Conservation (phyloP, 2,113 vertebrate genomes). For the pig (Sus scrofa) region DNA sequence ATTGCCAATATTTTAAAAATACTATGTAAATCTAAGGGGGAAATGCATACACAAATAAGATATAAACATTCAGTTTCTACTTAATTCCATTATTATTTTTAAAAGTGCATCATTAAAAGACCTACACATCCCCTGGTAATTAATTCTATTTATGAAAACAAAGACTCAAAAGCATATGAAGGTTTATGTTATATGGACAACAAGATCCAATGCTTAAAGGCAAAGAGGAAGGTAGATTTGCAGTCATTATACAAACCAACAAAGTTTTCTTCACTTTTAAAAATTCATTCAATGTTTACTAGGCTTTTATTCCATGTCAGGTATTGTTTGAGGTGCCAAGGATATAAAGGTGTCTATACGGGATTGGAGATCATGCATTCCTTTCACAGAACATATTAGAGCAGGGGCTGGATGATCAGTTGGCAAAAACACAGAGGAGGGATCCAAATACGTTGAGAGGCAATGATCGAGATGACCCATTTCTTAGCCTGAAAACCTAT, state of each 20-base stretch:
- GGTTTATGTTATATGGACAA: background rate
- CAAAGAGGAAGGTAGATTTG: conserved; percentile 13
- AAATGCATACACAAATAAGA: background rate
- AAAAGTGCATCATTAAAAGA: background rate
- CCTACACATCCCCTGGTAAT: background rate
- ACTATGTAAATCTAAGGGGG: background rate
- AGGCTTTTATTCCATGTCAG: background rate
- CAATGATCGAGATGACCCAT: background rate
- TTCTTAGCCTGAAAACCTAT: background rate
- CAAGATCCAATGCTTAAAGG: background rate
- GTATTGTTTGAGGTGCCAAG: background rate
- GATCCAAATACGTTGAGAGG: background rate
- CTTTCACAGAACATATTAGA: background rate
- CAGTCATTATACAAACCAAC: background rate
- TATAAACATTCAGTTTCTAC: conserved; percentile 15
- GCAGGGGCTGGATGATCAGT: background rate
- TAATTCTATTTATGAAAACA: background rate
- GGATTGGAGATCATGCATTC: background rate
- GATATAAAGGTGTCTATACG: background rate
- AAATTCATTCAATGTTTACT: conserved; percentile 28
- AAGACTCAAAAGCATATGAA: background rate
- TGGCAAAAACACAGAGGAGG: background rate
- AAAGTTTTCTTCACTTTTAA: conserved; percentile 47
- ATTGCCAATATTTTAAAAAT: background rate
- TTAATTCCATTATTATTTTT: background rate